Evolutionary conservation across 2,888 invertebrate genomes (phyloP), one percentile per base, ranked within the genome.

Genomic region (Xanthia icteritia): DNA sequence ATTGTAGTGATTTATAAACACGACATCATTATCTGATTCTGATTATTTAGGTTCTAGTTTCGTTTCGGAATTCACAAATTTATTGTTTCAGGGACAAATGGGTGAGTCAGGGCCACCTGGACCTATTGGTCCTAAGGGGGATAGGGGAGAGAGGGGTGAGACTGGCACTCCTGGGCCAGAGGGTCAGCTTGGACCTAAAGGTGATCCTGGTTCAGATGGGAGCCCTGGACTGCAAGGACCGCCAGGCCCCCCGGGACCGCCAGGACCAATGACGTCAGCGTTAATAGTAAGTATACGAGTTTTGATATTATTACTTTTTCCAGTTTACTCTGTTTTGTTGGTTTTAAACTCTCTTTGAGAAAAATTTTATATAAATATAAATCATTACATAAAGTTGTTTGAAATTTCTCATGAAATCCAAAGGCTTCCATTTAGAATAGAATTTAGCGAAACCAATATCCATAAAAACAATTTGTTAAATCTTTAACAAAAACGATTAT

Each of bases 131-230:
- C 93, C 94, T 0, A 97, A 97, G 89, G 98, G 98, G 0, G 97
- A 98, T 54, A 97, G 97, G 91, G 98, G 98, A 77, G 98, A 98
- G 87, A 97, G 97, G 89, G 98, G 98, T 58, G 97, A 97, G 23
- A 86, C 92, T 11, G 97, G 97, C 4, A 90, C 96, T 2, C 93
- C 96, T 45, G 98, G 98, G 6, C 97, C 97, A 63, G 98, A 98
- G 93, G 98, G 98, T 70, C 97, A 97, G 77, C 97, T 97, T 89
- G 98, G 98, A 39, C 97, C 97, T 54, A 98, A 98, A 95, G 98
- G 98, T 39, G 98, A 98, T 85, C 97, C 98, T 71, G 98, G 98
- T 39, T 94, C 97, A 67, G 98, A 98, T 90, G 98, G 98, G 1
- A 93, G 97, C 68, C 97, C 98, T 36, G 98, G 98, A 8, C 94